Evolutionary conservation across 2,113 vertebrate species (phyloP).

Genomic region (Hemicordylus capensis): DNA sequence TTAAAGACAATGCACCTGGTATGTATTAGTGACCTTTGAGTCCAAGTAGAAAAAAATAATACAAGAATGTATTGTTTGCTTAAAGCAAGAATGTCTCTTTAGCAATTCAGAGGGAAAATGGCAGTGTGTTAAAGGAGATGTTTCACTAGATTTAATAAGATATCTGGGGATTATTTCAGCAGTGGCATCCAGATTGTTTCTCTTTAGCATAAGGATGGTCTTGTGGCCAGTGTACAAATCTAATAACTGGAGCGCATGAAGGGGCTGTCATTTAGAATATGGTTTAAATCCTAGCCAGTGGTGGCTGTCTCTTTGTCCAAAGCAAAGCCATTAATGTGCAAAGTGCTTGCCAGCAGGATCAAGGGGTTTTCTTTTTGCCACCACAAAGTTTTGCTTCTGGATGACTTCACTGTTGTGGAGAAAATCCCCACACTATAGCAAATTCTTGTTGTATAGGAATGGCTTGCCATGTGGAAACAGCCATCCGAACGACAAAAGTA

Average conservation of each 20-base stretch:
- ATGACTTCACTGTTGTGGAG: not conserved
- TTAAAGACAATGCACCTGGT: conserved; percentile 37
- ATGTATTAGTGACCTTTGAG: conserved; percentile 28
- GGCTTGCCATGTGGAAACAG: not conserved
- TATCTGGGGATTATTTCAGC: not conserved
- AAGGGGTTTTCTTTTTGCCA: not conserved
- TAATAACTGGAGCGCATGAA: not conserved
- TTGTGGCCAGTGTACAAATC: not conserved
- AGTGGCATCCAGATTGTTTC: not conserved
- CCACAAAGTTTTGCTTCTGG: not conserved
- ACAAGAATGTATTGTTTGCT: conserved; percentile 20
- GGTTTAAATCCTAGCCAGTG: not conserved
- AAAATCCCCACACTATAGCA: not conserved
- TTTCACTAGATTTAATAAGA: not conserved
- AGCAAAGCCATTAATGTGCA: not conserved
- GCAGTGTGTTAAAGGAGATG: not conserved
- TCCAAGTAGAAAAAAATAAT: conserved; percentile 2
- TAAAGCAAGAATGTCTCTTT: not conserved
- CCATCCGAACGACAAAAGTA: too few species aligned
- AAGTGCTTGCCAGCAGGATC: not conserved
- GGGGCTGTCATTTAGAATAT: not conserved
- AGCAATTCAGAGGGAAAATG: not conserved
- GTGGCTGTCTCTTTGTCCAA: not conserved
- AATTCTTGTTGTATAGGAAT: not conserved
- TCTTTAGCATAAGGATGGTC: not conserved